Conservation (phyloP, 2,113 vertebrate genomes). For the Neofelis nebulosa region DNA sequence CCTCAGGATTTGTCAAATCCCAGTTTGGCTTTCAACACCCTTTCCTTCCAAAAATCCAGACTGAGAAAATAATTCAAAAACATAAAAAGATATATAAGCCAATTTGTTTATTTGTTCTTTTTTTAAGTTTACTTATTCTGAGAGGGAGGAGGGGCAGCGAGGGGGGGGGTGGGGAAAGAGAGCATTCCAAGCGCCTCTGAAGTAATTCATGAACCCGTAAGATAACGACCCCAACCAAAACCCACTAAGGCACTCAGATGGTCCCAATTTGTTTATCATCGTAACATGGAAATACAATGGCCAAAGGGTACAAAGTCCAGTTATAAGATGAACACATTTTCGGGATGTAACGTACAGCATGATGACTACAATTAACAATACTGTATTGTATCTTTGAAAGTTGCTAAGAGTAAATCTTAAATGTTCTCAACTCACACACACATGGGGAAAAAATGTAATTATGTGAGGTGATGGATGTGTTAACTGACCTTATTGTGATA, state of each 20-base stretch:
- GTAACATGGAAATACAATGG: background rate
- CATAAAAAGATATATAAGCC: background rate
- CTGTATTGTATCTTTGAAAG: background rate
- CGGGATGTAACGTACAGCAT: background rate
- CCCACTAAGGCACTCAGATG: no score
- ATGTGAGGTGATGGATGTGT: background rate
- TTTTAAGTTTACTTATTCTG: no score
- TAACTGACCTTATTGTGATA: background rate
- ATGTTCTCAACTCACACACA: background rate
- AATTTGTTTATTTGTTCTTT: background rate
- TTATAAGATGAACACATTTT: background rate
- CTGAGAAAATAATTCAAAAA: conserved; percentile 17
- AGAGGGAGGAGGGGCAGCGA: no score
- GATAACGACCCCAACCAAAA: no score
- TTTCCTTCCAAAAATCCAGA: conserved; percentile 29
- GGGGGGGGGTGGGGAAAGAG: no score
- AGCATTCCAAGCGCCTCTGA: no score
- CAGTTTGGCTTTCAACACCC: background rate
- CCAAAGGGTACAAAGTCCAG: background rate
- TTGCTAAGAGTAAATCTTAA: background rate
- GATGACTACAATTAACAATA: background rate
- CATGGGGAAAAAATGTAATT: background rate
- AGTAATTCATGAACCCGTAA: no score
- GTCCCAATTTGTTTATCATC: background rate
- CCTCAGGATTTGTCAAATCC: background rate